Conservation (phyloP, 2,113 vertebrate genomes). For the Ranitomeya variabilis region DNA sequence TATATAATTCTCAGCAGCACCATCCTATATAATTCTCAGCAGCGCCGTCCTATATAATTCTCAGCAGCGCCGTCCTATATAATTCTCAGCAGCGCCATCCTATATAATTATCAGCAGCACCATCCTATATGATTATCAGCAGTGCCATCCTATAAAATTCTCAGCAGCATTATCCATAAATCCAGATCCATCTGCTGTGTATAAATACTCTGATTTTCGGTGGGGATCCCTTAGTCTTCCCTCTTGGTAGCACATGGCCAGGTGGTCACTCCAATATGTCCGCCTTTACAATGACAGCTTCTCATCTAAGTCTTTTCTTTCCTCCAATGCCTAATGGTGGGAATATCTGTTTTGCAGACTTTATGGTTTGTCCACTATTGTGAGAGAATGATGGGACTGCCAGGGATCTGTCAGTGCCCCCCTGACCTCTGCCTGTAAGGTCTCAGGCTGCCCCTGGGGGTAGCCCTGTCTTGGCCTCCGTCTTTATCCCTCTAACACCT, state of each 20-base stretch:
- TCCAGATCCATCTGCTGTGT: constrained; percentile 3
- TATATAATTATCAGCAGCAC: not conserved
- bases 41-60: not conserved
- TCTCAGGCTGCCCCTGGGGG: constrained; percentile 47
- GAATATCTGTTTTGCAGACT: constrained; percentile 33
- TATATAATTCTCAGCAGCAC: not conserved
- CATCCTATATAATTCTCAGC: not conserved
- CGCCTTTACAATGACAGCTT: constrained; percentile 19
- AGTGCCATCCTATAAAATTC: not conserved
- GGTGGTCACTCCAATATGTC: constrained; percentile 48
- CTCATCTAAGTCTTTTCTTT: constrained; percentile 29
- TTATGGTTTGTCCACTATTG: constrained; percentile 41
- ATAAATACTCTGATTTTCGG: not conserved
- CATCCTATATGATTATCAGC: not conserved
- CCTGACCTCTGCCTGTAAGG: constrained; percentile 52
- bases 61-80: not conserved
- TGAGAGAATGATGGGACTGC: constrained; percentile 45
- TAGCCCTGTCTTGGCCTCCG: constrained; percentile 35
- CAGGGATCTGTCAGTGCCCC: constrained; percentile 44
- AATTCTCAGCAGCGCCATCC: too few species aligned
- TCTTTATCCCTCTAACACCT: constrained; percentile 51
- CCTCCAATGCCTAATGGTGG: constrained; percentile 47
- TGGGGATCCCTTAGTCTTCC: not conserved
- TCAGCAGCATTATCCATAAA: not conserved
- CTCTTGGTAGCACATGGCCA: constrained; percentile 29